phyloP scores from a whole-genome alignment of 2,888 invertebrate genomes.

The Phanerotoma sp. region DNA sequence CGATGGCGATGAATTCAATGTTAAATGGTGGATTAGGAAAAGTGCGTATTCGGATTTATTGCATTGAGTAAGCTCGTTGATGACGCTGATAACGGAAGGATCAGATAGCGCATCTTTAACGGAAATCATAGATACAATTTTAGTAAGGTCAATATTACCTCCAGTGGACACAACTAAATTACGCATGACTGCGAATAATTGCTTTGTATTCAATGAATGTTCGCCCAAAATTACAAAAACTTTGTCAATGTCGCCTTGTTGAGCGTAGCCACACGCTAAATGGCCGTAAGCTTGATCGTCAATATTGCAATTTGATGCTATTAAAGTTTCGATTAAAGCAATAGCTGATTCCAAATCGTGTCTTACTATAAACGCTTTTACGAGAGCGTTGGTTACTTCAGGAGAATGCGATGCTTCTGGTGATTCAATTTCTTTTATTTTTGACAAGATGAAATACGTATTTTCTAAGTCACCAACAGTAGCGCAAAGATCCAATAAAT shows the following conservation, averaged over 20 bases:
- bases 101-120: slow-evolving; percentile 39
- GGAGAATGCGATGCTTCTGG: too few species aligned
- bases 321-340: too few species aligned
- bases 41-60: slow-evolving; percentile 60
- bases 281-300: slow-evolving; percentile 60
- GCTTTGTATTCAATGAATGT: slow-evolving; percentile 40
- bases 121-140: slow-evolving; percentile 56
- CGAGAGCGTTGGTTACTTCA: too few species aligned
- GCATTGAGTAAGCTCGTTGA: slow-evolving; percentile 61
- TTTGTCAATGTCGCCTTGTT: slow-evolving; percentile 54
- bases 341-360: slow-evolving; percentile 59
- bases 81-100: slow-evolving; percentile 46
- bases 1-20: background rate
- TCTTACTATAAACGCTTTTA: slow-evolving; percentile 64
- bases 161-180: slow-evolving; percentile 51
- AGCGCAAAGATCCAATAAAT: slow-evolving; percentile 61
- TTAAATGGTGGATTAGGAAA: slow-evolving; percentile 57
- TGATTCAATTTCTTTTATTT: slow-evolving; percentile 62
- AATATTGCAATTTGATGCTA: slow-evolving; percentile 59
- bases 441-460: slow-evolving; percentile 62
- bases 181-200: slow-evolving; percentile 61
- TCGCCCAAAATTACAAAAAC: slow-evolving; percentile 54
- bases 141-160: slow-evolving; percentile 50
- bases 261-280: slow-evolving; percentile 60
- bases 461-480: slow-evolving; percentile 62